Percentiles rank a stretch among this genome's conserved stretches.
Evolutionary conservation across 2,888 invertebrate genomes (phyloP).

Genomic region (Ectemnius cavifrons): DNA sequence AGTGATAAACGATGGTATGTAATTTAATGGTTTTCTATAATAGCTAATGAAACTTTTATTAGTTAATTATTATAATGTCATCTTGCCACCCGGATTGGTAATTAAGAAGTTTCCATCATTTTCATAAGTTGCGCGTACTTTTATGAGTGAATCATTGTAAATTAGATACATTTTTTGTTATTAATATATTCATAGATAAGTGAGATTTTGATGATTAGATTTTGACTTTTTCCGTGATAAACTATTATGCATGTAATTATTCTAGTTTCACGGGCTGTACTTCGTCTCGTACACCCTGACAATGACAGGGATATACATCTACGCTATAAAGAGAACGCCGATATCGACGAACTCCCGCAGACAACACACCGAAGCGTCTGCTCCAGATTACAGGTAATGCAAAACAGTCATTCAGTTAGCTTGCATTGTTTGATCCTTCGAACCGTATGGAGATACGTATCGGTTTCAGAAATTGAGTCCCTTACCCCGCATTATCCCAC

Average conservation of each 20-base stretch:
- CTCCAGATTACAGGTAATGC: conserved; percentile 73
- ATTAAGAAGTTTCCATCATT: no score
- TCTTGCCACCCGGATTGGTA: no score
- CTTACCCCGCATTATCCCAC: no score
- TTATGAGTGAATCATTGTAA: no score
- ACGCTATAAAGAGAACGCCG: conserved; percentile 82
- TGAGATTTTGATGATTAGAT: no score
- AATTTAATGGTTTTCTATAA: no score
- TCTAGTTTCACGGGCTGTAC: conserved; percentile 90
- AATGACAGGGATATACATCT: conserved; percentile 85
- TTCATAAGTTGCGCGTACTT: no score
- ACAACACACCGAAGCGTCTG: conserved; percentile 74
- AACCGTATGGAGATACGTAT: not conserved
- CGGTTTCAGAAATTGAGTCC: no score
- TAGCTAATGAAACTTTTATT: no score
- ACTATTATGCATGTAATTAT: conserved; percentile 59
- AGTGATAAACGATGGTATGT: no score
- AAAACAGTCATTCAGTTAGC: not conserved
- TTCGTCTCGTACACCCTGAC: conserved; percentile 89
- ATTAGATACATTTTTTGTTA: not conserved
- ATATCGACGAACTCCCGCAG: conserved; percentile 76
- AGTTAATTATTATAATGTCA: no score
- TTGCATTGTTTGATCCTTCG: not conserved
- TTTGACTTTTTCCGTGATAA: not conserved
- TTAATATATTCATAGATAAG: no score